Base-by-base conservation (phyloP, 2,888 invertebrate species). In the Caenorhabditis virilis region DNA sequence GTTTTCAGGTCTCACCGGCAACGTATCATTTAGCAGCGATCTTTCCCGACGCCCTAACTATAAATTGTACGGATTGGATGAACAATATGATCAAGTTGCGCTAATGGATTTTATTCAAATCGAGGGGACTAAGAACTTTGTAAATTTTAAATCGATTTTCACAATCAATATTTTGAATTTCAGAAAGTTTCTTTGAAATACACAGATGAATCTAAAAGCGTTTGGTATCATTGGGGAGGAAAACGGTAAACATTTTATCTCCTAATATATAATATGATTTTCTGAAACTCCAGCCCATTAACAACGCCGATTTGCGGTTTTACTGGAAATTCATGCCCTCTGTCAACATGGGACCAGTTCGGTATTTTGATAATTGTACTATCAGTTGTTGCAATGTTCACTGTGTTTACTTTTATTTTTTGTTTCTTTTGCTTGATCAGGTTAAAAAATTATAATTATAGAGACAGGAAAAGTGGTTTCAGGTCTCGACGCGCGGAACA, bases 291-390 rank as follows among this genome's bases (percentile, higher is more conserved):
- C n/a, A 52, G 72, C 9, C 74, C 74, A 9, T 35, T 64, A 3
- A 36, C 61, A 11, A 52, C 49, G 4, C 74, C 74, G 6, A n/a
- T 59, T 25, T 74, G 74, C 26, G 74, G 74, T 11, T 74, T 65
- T 42, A 6, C 25, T 2, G 69, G 69, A 0, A 42, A 49, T 11
- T 49, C 42, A 20, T 75, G 75, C 33, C 72, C 72, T 4, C 35
- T 58, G 45, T 51, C 63, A 9, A 69, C 69, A 39, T 59, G 69
- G 30, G 65, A 69, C 15, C 65, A 69, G 30, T 72, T 72, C 35
- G 66, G 60, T 9, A 57, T 57, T 1, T 38, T 62, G 13, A 55
- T 72, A 1, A 66, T 65, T 26, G 58, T 68, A 4, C 27, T 70
- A 0, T 58, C 55, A 7, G 68, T 57, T 4, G 55, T 57, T 4